Evolutionary conservation across 2,888 invertebrate genomes (phyloP), one percentile per base, ranked within the genome.

Genomic region (Tethea ocularis): DNA sequence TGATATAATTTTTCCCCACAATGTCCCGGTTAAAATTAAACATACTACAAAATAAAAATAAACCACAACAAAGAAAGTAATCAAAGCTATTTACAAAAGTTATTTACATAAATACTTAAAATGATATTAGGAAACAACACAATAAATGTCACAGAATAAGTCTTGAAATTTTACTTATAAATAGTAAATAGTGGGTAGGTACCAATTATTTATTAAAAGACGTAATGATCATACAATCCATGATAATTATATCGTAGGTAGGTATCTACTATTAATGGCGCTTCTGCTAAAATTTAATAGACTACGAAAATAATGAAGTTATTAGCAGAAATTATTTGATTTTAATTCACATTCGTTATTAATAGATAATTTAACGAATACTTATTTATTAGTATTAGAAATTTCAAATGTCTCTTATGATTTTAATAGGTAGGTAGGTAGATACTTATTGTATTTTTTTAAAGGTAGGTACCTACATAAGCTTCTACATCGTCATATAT

Each of bases 71-170:
- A 51, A 23, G n/a, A 15, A 24, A 52, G 26, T n/a, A 24, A 23
- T 52, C 26, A 55, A 59, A 38, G 57, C 59, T 73, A 74, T 73
- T 67, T 74, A 73, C 75, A 73, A 63, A 4, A 66, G 60, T 66
- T 73, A 73, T 73, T 74, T 73, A 73, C 73, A 73, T 74, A 74
- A 62, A 72, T 72, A 74, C 62, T 70, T 17, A 58, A 56, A 61
- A 20, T 46, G 33, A 66, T 57, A 59, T 64, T 68, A 60, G 61
- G 67, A 65, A 59, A 65, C 46, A 62, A 60, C 59, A 61, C n/a
- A 46, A 46, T 46, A 46, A 38, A n/a, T 33, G 36, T 51, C 20
- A 41, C 26, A 52, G 23, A 15, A 29, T 29, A 38, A 20, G 26
- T 33, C 26, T 29, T 57, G 15, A 17, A 17, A 17, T 33, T 36